Percentiles rank a stretch among this genome's conserved stretches.
Evolutionary conservation across 2,888 invertebrate species (phyloP).

Genomic region (Drosophila putrida): DNA sequence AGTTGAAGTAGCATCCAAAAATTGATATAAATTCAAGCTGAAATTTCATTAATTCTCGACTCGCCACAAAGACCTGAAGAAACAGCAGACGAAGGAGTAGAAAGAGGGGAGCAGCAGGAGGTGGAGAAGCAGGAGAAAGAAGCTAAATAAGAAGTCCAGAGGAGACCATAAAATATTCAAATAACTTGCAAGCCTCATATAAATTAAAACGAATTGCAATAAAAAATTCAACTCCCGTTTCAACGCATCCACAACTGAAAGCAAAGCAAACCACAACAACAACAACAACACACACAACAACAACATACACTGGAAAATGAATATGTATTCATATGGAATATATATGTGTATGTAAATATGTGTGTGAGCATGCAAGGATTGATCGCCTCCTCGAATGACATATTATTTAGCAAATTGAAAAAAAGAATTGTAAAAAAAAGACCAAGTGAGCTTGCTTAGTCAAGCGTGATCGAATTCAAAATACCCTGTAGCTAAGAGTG

Average conservation of each 20-base stretch:
- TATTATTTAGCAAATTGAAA: slow-evolving; percentile 78
- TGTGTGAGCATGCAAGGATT: slow-evolving; percentile 58
- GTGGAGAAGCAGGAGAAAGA: neutral
- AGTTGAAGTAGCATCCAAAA: slow-evolving; percentile 18
- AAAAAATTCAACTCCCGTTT: slow-evolving; percentile 78
- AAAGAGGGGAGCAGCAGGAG: neutral
- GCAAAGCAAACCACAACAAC: slow-evolving; percentile 8
- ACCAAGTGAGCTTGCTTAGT: neutral
- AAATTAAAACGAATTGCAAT: slow-evolving; percentile 76
- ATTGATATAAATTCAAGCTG: slow-evolving; percentile 57
- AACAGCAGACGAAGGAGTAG: neutral
- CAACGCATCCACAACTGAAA: slow-evolving; percentile 35
- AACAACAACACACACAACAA: neutral
- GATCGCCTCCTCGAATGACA: slow-evolving; percentile 76
- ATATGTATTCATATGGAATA: neutral
- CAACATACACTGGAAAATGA: neutral
- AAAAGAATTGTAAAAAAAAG: slow-evolving; percentile 29
- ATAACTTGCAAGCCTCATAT: slow-evolving; percentile 53
- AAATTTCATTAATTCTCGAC: slow-evolving; percentile 59
- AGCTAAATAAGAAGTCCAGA: slow-evolving; percentile 16
- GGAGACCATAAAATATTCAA: slow-evolving; percentile 60
- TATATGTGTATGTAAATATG: slow-evolving; percentile 7
- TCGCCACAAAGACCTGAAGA: neutral
- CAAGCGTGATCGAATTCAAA: neutral
- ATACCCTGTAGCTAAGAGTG: neutral